These are phyloP conservation scores for Leucoraja erinaceus DNA, from an alignment of 2,113 vertebrate genomes.

Conservation along the genomic window DNA sequence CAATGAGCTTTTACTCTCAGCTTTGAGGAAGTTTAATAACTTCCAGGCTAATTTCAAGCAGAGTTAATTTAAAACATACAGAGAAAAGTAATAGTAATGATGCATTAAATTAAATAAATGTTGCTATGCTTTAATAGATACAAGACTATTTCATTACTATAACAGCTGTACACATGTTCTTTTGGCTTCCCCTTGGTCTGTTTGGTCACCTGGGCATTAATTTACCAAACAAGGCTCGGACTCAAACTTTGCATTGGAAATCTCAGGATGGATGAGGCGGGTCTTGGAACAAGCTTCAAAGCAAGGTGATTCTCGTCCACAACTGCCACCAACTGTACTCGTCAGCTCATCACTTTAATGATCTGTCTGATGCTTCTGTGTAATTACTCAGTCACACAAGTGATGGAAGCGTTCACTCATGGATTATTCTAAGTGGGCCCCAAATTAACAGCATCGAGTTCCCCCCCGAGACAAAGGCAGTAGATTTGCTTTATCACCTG, in stretches of 20 bases:
- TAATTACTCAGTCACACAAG: slow-evolving; percentile 49
- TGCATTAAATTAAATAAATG: slow-evolving; percentile 32
- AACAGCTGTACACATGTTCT: slow-evolving; percentile 14
- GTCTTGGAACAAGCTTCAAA: slow-evolving; percentile 41
- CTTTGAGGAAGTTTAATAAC: slow-evolving; percentile 5
- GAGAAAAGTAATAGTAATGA: background rate
- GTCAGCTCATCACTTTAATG: slow-evolving; percentile 51
- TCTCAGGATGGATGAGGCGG: slow-evolving; percentile 47
- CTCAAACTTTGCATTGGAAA: slow-evolving; percentile 34
- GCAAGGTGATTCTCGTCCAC: slow-evolving; percentile 46
- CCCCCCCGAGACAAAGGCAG: slow-evolving; percentile 42
- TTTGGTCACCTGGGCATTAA: slow-evolving; percentile 38
- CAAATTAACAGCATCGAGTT: slow-evolving; percentile 45
- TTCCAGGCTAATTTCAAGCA: background rate
- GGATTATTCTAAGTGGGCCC: slow-evolving; percentile 38
- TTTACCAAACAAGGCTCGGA: slow-evolving; percentile 16
- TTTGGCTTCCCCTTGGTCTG: slow-evolving; percentile 14
- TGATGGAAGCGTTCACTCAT: slow-evolving; percentile 46
- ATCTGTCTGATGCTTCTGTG: slow-evolving; percentile 47
- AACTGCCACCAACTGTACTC: slow-evolving; percentile 47
- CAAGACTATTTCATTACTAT: background rate
- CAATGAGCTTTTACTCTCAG: background rate
- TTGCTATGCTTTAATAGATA: background rate
- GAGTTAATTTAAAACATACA: background rate
- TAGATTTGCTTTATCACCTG: slow-evolving; percentile 50